phyloP scores from a whole-genome alignment of 2,797 vertebrate species.

The Hyperoplus immaculatus region DNA sequence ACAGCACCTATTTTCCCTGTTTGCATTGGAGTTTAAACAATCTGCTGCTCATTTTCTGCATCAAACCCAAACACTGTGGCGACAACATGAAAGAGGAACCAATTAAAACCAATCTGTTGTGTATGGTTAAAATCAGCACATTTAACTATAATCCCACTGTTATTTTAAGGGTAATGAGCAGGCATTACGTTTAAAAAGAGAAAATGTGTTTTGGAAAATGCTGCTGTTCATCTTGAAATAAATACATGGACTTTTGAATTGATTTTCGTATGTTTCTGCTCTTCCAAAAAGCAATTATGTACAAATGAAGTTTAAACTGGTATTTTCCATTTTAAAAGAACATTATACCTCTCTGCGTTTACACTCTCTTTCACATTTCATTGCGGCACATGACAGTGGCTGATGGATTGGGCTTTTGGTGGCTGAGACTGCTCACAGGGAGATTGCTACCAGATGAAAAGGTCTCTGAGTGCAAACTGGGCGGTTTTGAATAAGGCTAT shows the following conservation, averaged over 20 bases:
- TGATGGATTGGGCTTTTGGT: conserved; percentile 87
- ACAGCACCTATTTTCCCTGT: conserved; percentile 70
- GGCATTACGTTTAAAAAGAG: conserved; percentile 59
- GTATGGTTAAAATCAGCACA: conserved; percentile 73
- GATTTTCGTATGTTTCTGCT: conserved; percentile 64
- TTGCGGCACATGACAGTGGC: conserved; percentile 81
- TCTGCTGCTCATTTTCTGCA: conserved; percentile 81
- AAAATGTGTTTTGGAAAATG: conserved; percentile 69
- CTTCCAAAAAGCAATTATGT: conserved; percentile 76
- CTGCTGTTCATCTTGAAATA: conserved; percentile 69
- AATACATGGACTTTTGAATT: conserved; percentile 65
- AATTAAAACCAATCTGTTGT: conserved; percentile 71
- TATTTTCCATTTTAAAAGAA: conserved; percentile 86
- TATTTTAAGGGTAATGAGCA: conserved; percentile 75
- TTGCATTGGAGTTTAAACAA: conserved; percentile 74
- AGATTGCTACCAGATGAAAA: conserved; percentile 90
- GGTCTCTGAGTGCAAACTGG: conserved; percentile 80
- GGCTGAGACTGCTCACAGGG: conserved; percentile 77
- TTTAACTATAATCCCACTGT: conserved; percentile 73
- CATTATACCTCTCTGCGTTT: conserved; percentile 75
- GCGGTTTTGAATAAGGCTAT: conserved; percentile 73
- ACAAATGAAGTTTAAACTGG: conserved; percentile 75
- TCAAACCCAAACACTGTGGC: conserved; percentile 74
- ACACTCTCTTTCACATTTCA: conserved; percentile 76
- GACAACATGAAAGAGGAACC: conserved; percentile 76